Conservation (phyloP, 2,797 vertebrate species). For the Chromobotia macracanthus region DNA sequence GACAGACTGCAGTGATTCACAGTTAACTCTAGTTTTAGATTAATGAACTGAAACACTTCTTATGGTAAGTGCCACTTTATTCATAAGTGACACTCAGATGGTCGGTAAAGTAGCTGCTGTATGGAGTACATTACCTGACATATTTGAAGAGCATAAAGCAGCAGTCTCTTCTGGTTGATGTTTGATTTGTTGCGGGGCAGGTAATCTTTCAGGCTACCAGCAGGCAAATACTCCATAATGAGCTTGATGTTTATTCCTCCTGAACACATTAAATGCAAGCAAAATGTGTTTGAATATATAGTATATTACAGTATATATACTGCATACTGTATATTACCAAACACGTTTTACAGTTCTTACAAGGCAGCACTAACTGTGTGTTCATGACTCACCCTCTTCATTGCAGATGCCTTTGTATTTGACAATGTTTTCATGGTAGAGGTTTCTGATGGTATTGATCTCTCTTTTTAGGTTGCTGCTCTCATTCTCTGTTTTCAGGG, state of each 20-base stretch:
- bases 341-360: too few relatives aligned
- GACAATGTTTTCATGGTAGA: constrained; percentile 87
- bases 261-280: constrained; percentile 54
- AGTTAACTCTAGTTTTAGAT: background rate
- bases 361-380: background rate
- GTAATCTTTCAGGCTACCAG: constrained; percentile 86
- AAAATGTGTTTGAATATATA: background rate
- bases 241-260: constrained; percentile 84
- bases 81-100: too few relatives aligned
- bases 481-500: constrained; percentile 83
- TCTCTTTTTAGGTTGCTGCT: constrained; percentile 84
- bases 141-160: constrained; percentile 83
- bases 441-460: constrained; percentile 85
- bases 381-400: constrained; percentile 76
- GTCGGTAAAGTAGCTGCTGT: background rate
- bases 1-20: background rate
- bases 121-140: constrained; percentile 75
- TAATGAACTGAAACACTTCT: background rate
- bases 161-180: constrained; percentile 79
- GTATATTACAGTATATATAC: too few relatives aligned
- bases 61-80: background rate
- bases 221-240: constrained; percentile 89
- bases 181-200: constrained; percentile 80
- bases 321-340: background rate
- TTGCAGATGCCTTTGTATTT: constrained; percentile 89